Conservation (phyloP, 2,797 vertebrate species). For the Acanthurus lineatus region DNA sequence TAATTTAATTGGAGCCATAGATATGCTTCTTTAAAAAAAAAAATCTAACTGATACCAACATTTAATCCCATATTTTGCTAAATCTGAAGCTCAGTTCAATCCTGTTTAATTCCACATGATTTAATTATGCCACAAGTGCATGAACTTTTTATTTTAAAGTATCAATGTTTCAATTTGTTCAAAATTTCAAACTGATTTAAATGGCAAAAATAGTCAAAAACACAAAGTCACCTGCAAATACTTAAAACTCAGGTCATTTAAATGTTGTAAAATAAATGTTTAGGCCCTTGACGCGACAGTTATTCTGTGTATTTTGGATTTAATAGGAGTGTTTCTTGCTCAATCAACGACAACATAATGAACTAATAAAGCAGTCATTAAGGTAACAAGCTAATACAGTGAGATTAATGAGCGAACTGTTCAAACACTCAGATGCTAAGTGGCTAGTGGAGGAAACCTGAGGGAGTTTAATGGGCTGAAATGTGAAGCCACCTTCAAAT, state of each 20-base stretch:
- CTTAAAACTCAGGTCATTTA: too few species aligned
- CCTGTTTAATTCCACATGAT: too few species aligned
- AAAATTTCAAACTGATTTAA: too few species aligned
- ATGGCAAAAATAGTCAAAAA: not conserved
- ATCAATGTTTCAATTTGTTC: too few species aligned
- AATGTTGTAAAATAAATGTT: too few species aligned
- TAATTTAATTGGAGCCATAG: not conserved
- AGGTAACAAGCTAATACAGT: conserved; percentile 54
- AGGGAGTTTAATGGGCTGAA: not conserved
- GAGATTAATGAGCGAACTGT: conserved; percentile 56
- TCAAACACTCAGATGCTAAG: conserved; percentile 18
- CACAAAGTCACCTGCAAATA: too few species aligned
- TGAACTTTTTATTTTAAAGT: too few species aligned
- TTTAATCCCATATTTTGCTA: too few species aligned
- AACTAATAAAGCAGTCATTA: conserved; percentile 60
- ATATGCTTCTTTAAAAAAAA: not conserved
- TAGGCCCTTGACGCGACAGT: too few species aligned
- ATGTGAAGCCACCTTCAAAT: not conserved
- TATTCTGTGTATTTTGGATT: not conserved
- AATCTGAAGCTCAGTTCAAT: too few species aligned
- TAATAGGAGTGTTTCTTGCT: conserved; percentile 24
- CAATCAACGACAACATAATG: conserved; percentile 34
- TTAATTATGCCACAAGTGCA: too few species aligned
- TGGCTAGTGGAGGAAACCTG: conserved; percentile 10
- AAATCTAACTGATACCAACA: too few species aligned